Conservation (phyloP, 2,888 invertebrate genomes). For the Meiosimyza platycephala region DNA sequence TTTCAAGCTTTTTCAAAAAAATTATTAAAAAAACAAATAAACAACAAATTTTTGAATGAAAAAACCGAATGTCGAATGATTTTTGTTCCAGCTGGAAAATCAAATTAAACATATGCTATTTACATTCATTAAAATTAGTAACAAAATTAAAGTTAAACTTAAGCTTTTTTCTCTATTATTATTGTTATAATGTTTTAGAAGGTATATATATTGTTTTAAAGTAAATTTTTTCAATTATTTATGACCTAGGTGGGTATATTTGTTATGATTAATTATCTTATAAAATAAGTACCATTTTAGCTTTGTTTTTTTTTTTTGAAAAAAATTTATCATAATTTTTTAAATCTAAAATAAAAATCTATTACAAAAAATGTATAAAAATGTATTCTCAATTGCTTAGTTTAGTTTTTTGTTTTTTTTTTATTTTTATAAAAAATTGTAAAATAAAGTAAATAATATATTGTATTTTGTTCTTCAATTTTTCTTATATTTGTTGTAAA, state of each 20-base stretch:
- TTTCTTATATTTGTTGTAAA: conserved; percentile 49
- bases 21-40: too few relatives aligned
- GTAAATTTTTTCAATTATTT: neutral
- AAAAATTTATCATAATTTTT: conserved; percentile 31
- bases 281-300: neutral
- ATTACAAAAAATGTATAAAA: conserved; percentile 56
- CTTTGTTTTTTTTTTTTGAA: neutral
- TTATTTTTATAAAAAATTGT: conserved; percentile 29
- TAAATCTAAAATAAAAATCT: conserved; percentile 51
- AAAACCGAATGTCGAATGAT: too few relatives aligned
- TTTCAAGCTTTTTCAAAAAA: too few relatives aligned
- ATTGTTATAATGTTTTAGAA: too few relatives aligned
- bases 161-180: too few relatives aligned
- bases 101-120: too few relatives aligned
- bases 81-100: too few relatives aligned
- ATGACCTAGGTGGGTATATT: neutral
- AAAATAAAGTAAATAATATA: conserved; percentile 57
- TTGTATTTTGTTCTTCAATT: conserved; percentile 28
- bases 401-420: conserved; percentile 26
- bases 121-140: too few relatives aligned
- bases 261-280: conserved; percentile 33
- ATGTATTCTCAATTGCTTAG: conserved; percentile 39
- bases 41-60: too few relatives aligned
- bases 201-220: conserved; percentile 39
- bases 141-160: too few relatives aligned